Base-by-base conservation (phyloP, 1,140 invertebrate species). In the Zaprionus davidi region DNA sequence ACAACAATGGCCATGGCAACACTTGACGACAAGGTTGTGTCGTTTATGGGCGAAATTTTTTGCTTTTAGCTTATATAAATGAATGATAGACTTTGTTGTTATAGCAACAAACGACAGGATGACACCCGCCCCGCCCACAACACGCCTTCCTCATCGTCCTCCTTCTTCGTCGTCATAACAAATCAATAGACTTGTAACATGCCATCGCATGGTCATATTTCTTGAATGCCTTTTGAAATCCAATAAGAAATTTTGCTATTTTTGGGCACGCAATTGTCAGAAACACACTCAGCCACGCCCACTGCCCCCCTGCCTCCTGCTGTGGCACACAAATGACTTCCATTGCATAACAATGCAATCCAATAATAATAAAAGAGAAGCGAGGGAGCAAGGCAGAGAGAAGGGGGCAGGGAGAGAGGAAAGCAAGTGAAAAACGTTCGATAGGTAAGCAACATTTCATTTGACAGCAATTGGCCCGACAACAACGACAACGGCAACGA, bases 281-380 rank as follows among this genome's bases (percentile, higher is more conserved):
- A 17, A 46, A 46, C n/a, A 46, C 41, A 46, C 41, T 64, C 55
- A 38, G 55, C 55, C 59, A 69, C 44, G 38, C 53, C 22, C 38
- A 57, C 44, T 11, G 12, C 28, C 49, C 36, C 2, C 2, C 2
- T 15, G 9, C 24, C 38, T 13, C 13, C 58, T 5, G n/a, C 38
- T 46, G 20, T 13, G 15, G 12, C 49, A 59, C 36, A 46, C 56
- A 72, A 76, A 66, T 67, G 74, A 66, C 51, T 70, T 63, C 58
- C 76, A 83, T 83, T 83, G 81, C 81, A 83, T 79, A 83, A 83
- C 80, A 83, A 83, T 83, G 81, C 81, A 83, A 83, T 83, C 63
- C 73, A 79, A 79, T 77, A 77, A 77, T 68, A 76, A 76, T 59
- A 63, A 72, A 59, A 70, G 56, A 38, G n/a, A 15, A 57, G 55